Conservation (phyloP, 2,797 vertebrate species). For the Parambassis ranga region DNA sequence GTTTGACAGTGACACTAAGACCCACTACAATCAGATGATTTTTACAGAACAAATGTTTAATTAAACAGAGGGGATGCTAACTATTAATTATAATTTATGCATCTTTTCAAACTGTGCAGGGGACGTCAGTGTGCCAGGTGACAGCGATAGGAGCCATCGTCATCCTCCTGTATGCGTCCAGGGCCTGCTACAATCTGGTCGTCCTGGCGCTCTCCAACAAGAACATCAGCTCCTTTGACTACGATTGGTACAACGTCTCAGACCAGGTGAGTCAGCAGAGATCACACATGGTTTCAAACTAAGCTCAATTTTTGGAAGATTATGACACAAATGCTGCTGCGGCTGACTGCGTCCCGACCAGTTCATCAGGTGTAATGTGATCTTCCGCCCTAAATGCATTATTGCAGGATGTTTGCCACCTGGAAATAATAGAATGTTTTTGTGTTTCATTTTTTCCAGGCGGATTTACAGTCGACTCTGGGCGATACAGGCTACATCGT, state of each 20-base stretch:
- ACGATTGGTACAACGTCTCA: slow-evolving; percentile 98
- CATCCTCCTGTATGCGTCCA: slow-evolving; percentile 90
- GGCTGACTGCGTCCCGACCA: not conserved
- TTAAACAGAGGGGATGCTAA: no score
- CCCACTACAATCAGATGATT: no score
- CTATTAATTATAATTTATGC: no score
- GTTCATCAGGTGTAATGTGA: not conserved
- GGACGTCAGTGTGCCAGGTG: slow-evolving; percentile 95
- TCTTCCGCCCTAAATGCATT: no score
- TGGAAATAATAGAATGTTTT: no score
- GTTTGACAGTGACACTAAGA: no score
- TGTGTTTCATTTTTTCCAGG: slow-evolving; percentile 73
- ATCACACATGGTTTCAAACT: not conserved
- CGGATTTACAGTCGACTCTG: slow-evolving; percentile 90
- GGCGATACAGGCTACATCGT: slow-evolving; percentile 91
- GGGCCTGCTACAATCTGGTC: slow-evolving; percentile 96
- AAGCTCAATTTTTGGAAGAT: no score
- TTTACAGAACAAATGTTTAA: no score
- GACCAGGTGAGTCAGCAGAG: slow-evolving; percentile 84
- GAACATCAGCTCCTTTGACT: slow-evolving; percentile 91
- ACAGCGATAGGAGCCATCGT: slow-evolving; percentile 88
- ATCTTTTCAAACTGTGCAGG: slow-evolving; percentile 73
- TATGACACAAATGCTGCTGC: not conserved
- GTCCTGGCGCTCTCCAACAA: slow-evolving; percentile 88
- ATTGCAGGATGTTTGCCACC: not conserved